Base-by-base conservation (phyloP, 2,113 vertebrate genomes). In the Aptenodytes patagonicus region DNA sequence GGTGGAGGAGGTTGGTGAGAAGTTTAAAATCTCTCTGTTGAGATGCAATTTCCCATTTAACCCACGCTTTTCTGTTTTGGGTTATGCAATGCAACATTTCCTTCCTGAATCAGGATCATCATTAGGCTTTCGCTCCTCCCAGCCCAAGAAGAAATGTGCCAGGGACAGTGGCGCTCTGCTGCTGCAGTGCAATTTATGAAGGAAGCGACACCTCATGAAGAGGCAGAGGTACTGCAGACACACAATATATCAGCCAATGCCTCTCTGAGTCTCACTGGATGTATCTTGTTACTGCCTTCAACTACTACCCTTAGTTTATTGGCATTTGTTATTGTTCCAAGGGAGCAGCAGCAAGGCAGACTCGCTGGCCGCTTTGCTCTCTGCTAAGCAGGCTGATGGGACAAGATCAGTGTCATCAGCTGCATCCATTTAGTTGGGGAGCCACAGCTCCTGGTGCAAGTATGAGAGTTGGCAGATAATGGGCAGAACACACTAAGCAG, bases 401-500 rank as follows among this genome's bases (percentile, higher is more conserved):
- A 40, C 28, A 10, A 29, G 47, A 34, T 18, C 34, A 29, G 42
- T 8, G 51, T 29, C 44, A 6, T 7, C 16, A 6, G 16, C 36
- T 20, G 10, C 31, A 17, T 10, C 49, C 55, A 3, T 44, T 47
- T 17, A 11, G 8, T 3, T 7, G 21, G 7, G 25, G 25, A 47
- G 20, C 16, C 46, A 22, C 32, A 60, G 38, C 9, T 66, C n/a
- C 31, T 0, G 0, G 28, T 29, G 34, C 32, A 38, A 34, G 17
- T 7, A 28, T 4, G 1, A 24, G 44, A 51, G 36, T 1, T 34
- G 36, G 66, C 8, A 3, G 8, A 3, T 25, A 51, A 52, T 1
- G 38, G 36, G 34, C 38, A 31, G 28, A 31, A 52, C 29, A 20
- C 19, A 5, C 17, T 13, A 34, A 34, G 29, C 25, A 38, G 47